Evolutionary conservation across 2,113 vertebrate species (phyloP).

Genomic region (Hyperoodon ampullatus): DNA sequence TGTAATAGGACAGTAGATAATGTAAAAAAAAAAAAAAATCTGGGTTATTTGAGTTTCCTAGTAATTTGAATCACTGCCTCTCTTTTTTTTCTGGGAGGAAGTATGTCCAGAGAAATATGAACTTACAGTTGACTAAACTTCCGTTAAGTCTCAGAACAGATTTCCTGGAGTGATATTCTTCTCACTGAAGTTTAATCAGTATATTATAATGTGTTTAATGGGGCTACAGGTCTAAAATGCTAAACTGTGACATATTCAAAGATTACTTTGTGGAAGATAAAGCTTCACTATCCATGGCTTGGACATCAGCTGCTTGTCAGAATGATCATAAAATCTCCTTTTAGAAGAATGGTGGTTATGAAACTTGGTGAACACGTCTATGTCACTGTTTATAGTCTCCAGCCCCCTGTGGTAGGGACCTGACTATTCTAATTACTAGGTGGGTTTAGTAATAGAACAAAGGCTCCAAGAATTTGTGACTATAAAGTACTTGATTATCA

Average conservation of each 20-base stretch:
- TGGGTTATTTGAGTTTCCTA: slow-evolving; percentile 11
- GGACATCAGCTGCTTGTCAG: background rate
- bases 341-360: background rate
- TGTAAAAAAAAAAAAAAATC: background rate
- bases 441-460: background rate
- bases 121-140: background rate
- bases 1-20: background rate
- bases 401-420: background rate
- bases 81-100: background rate
- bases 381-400: background rate
- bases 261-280: background rate
- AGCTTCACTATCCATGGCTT: background rate
- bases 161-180: background rate
- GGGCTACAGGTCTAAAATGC: background rate
- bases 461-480: background rate
- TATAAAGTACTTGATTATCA: background rate
- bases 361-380: background rate
- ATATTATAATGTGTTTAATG: background rate
- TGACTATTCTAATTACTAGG: background rate
- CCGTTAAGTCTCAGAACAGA: slow-evolving; percentile 9
- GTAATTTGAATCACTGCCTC: background rate
- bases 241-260: background rate
- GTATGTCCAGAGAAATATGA: slow-evolving; percentile 34
- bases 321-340: background rate
- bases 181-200: background rate